Evolutionary conservation across 1,140 invertebrate genomes (phyloP).

Genomic region (Sinonovacula constricta): DNA sequence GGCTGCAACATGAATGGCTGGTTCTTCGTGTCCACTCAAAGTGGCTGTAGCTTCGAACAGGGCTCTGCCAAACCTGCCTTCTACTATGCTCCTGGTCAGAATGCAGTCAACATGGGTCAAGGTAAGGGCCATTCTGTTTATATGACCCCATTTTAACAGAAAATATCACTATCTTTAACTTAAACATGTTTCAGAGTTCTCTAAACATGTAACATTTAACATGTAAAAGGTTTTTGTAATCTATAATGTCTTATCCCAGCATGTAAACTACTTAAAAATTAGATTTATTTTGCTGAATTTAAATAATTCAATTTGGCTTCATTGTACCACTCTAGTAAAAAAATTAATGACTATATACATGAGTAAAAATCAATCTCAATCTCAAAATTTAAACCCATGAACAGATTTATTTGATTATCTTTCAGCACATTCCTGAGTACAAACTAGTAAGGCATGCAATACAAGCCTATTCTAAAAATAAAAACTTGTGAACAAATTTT

Average conservation of each 20-base stretch:
- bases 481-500: too few species aligned
- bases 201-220: too few species aligned
- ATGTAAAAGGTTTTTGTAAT: not conserved
- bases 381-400: too few species aligned
- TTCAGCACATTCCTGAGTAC: too few species aligned
- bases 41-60: constrained; percentile 60
- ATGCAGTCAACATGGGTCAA: constrained; percentile 45
- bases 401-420: too few species aligned
- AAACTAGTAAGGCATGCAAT: too few species aligned
- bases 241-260: not conserved
- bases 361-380: too few species aligned
- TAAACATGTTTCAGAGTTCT: not conserved
- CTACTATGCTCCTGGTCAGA: constrained; percentile 61
- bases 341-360: too few species aligned
- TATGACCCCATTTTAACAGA: not conserved
- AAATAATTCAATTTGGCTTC: too few species aligned
- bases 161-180: not conserved
- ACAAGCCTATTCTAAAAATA: too few species aligned
- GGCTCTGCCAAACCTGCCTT: constrained; percentile 60
- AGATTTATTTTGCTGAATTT: not conserved
- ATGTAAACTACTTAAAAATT: not conserved
- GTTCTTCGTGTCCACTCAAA: constrained; percentile 67
- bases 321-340: too few species aligned
- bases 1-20: constrained; percentile 61
- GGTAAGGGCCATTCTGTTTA: constrained; percentile 43